Conservation (phyloP, 2,797 vertebrate species). For the Babyrousa celebensis region DNA sequence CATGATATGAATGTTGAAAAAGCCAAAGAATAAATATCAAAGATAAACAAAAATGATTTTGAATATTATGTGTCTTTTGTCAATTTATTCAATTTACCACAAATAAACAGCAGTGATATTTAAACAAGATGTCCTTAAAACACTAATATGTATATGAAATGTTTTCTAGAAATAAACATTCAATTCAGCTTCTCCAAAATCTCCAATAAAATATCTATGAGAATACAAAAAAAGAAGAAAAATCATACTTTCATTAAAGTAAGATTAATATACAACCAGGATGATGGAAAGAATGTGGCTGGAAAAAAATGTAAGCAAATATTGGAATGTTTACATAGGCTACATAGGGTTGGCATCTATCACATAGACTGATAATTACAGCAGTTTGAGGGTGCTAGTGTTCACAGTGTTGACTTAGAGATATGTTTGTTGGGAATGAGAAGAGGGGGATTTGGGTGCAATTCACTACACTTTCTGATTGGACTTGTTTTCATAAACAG, state of each 20-base stretch:
- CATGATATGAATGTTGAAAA: not conserved
- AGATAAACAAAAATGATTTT: constrained; percentile 39
- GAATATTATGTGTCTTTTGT: not conserved
- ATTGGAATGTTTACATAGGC: not conserved
- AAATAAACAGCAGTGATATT: not conserved
- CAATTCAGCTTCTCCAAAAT: not conserved
- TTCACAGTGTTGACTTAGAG: not conserved
- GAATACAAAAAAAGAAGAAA: not conserved
- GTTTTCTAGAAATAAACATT: not conserved
- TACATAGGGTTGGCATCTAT: not conserved
- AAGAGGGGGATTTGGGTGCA: not conserved
- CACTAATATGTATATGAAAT: not conserved
- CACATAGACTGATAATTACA: not conserved
- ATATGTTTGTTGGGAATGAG: too few relatives aligned
- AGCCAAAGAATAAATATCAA: constrained; percentile 23
- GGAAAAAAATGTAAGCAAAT: not conserved
- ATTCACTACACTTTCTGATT: not conserved
- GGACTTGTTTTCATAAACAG: not conserved
- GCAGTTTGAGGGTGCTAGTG: not conserved
- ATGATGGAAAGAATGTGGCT: not conserved
- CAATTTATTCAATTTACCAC: not conserved
- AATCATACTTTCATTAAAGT: not conserved
- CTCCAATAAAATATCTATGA: not conserved
- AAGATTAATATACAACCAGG: not conserved
- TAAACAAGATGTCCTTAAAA: not conserved